Evolutionary conservation across 2,113 vertebrate species (phyloP).

Genomic region (Anser brachyrhynchus): DNA sequence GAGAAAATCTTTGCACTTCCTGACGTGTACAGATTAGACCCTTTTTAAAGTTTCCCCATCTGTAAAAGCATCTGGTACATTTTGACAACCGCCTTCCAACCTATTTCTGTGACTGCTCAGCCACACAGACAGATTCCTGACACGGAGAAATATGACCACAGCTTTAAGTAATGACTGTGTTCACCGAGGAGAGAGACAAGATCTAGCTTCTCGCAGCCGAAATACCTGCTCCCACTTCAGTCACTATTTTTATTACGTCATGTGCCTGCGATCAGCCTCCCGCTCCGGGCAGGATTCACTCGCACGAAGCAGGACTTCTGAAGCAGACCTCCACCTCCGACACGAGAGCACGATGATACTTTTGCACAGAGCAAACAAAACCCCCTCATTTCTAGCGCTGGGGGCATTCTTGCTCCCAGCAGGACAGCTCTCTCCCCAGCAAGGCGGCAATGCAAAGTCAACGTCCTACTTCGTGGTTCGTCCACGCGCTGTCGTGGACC

Average conservation of each 20-base stretch:
- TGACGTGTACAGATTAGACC: slow-evolving; percentile 52
- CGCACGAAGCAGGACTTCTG: neutral
- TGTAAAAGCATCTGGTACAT: slow-evolving; percentile 49
- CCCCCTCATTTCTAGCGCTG: neutral
- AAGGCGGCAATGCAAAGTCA: neutral
- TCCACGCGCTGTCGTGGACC: neutral
- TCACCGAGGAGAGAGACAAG: neutral
- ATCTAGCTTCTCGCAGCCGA: neutral
- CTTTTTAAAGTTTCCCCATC: slow-evolving; percentile 54
- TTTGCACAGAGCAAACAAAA: neutral
- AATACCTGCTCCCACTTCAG: neutral
- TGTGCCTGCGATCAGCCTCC: neutral
- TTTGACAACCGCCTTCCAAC: slow-evolving; percentile 45
- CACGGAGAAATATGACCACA: neutral
- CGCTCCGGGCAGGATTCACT: neutral
- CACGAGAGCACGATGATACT: neutral
- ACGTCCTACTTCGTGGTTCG: slow-evolving; percentile 34
- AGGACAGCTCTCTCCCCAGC: neutral
- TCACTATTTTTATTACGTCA: neutral
- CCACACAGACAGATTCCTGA: neutral
- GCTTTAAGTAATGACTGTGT: neutral
- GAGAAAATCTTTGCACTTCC: slow-evolving; percentile 30
- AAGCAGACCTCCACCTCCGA: neutral
- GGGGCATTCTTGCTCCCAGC: neutral
- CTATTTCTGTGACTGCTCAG: slow-evolving; percentile 13